Evolutionary conservation across 2,113 vertebrate species (phyloP), one percentile per base, ranked within the genome.

Genomic region (Mesitornis unicolor): DNA sequence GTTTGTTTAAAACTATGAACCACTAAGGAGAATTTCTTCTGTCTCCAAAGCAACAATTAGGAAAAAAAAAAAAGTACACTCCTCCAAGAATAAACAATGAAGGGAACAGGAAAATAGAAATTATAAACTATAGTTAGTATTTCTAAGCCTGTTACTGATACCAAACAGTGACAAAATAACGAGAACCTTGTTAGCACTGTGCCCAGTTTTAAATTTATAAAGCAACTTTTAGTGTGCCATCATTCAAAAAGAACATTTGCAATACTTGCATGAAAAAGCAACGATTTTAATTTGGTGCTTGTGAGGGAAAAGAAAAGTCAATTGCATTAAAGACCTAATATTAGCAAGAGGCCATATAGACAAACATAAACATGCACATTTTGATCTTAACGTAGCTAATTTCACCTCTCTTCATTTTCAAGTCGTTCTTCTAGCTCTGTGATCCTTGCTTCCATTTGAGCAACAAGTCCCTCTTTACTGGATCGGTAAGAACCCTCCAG

Each of bases 341-440:
- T 22, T 68, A 85, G 45, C 29, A 76, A 61, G 22, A 77, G 6
- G 25, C 6, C 42, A n/a, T 14, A 64, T 13, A 26, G 84, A 67
- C 19, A 77, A 94, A 64, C 5, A 68, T 16, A 73, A 87, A 74
- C 5, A 8, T 19, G 54, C 22, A 57, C 16, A 13, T 47, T 83
- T 83, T 69, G 33, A 77, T 86, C 47, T 70, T 76, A 77, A 59
- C 16, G 42, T 20, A 20, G 82, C 9, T 70, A 71, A 33, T 54
- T 92, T 95, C 96, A 99, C 99, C 99, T 99, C 94, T 99, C 99
- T 95, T 99, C 99, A 11, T 86, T 98, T 95, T 99, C 99, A 60
- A 99, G 98, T 21, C 98, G 98, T 96, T 99, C 99, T 97, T 99
- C 99, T 89, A 99, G 98, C 96, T 99, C 99, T 53, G 98, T 97